A percentile compares a stretch with the other conserved stretches of the same genome.
Evolutionary conservation across 1,140 invertebrate genomes (phyloP).

Genomic region (Himalopsyche phryganea): DNA sequence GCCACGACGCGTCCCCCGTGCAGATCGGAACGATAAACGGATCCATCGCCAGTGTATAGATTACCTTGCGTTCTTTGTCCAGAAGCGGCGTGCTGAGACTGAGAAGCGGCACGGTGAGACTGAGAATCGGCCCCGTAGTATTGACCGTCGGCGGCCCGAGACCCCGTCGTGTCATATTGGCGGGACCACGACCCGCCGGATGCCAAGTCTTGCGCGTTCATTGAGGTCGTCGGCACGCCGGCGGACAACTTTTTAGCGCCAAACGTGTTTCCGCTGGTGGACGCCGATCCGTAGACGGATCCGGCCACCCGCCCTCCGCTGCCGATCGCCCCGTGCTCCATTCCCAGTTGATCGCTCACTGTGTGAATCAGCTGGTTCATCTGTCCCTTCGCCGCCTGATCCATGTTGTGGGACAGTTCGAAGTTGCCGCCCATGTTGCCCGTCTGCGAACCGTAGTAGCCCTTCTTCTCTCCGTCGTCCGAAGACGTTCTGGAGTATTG

Average conservation of each 20-base stretch:
- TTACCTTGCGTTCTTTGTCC: too few species aligned
- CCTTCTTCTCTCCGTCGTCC: conserved; percentile 43
- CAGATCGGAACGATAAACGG: too few species aligned
- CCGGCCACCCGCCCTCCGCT: conserved; percentile 38
- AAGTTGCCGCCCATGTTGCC: conserved; percentile 53
- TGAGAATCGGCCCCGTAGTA: too few species aligned
- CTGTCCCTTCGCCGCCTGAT: conserved; percentile 44
- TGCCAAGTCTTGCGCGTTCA: conserved; percentile 1
- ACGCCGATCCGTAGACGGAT: conserved; percentile 44
- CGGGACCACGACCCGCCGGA: background rate
- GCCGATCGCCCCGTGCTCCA: conserved; percentile 35
- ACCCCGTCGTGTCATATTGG: background rate
- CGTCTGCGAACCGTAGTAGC: conserved; percentile 47
- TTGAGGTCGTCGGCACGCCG: background rate
- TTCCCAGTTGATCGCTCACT: conserved; percentile 46
- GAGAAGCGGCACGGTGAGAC: too few species aligned
- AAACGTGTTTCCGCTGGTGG: conserved; percentile 40
- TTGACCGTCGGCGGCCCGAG: background rate
- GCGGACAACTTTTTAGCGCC: conserved; percentile 6
- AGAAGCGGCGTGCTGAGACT: too few species aligned
- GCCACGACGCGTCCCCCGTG: too few species aligned
- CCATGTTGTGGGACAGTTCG: conserved; percentile 51
- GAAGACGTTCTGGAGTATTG: conserved; percentile 48
- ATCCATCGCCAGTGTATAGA: too few species aligned
- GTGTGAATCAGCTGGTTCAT: conserved; percentile 44